phyloP scores from a whole-genome alignment of 1,140 invertebrate species.

The Oedothorax gibbosus region DNA sequence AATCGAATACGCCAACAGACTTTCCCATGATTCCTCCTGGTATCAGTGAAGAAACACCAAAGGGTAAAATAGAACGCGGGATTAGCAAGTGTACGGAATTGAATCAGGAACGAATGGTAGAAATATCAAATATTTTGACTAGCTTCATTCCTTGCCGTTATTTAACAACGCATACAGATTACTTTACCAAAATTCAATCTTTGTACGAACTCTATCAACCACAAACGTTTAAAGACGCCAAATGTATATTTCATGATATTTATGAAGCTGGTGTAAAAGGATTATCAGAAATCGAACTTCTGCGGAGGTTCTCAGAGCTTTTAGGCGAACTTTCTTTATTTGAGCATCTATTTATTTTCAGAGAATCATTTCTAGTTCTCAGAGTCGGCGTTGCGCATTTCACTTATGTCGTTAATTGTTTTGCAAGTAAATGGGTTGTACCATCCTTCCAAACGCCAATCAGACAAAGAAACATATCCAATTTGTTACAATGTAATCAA shows the following conservation, averaged over 20 bases:
- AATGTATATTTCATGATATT: conserved; percentile 19
- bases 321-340: background rate
- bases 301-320: background rate
- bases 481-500: no score
- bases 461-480: no score
- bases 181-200: background rate
- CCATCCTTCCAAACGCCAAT: background rate
- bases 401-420: conserved; percentile 69
- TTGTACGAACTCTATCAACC: background rate
- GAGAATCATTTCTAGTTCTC: conserved; percentile 4
- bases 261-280: conserved; percentile 24
- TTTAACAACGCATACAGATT: conserved; percentile 5
- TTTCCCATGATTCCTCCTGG: conserved; percentile 6
- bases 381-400: conserved; percentile 54
- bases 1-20: background rate
- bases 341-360: conserved; percentile 29
- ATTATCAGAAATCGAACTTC: conserved; percentile 35
- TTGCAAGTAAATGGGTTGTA: conserved; percentile 72
- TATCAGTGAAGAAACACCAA: background rate
- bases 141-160: background rate
- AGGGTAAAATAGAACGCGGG: background rate
- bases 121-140: conserved; percentile 7
- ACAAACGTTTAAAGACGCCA: conserved; percentile 14
- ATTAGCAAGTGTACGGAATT: background rate
- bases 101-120: background rate